These are phyloP conservation scores for Tinea semifulvella DNA, from an alignment of 2,888 invertebrate species.

Conservation along the genomic window DNA sequence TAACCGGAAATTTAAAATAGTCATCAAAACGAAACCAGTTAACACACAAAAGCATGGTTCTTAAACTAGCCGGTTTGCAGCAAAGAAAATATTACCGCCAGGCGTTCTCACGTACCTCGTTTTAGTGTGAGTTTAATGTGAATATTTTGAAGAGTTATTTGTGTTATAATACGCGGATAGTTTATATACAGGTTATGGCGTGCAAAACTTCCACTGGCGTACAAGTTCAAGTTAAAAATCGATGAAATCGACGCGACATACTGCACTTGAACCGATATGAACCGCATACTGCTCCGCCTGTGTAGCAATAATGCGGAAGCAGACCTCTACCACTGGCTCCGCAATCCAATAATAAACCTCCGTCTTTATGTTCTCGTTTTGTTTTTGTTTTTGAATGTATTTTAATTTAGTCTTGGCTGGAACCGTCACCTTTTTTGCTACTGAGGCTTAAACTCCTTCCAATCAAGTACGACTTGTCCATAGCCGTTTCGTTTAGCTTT, in stretches of 20 bases:
- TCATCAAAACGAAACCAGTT: slow-evolving; percentile 8
- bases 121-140: slow-evolving; percentile 1
- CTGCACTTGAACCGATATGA: background rate
- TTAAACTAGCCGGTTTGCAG: slow-evolving; percentile 4
- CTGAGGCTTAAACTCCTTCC: too few relatives aligned
- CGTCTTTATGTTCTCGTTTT: too few relatives aligned
- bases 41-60: background rate
- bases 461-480: too few relatives aligned
- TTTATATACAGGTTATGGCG: background rate
- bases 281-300: background rate
- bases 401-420: too few relatives aligned
- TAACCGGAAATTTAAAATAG: slow-evolving; percentile 10
- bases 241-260: slow-evolving; percentile 4
- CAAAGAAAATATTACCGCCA: background rate
- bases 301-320: slow-evolving; percentile 3
- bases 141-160: background rate
- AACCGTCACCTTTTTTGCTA: too few relatives aligned
- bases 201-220: background rate
- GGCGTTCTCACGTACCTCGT: background rate
- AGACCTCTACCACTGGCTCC: too few relatives aligned
- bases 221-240: slow-evolving; percentile 1
- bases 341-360: too few relatives aligned
- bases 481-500: too few relatives aligned
- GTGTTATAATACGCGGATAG: background rate
- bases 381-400: too few relatives aligned